Evolutionary conservation across 2,113 vertebrate species (phyloP).

Genomic region (Alethe diademata): DNA sequence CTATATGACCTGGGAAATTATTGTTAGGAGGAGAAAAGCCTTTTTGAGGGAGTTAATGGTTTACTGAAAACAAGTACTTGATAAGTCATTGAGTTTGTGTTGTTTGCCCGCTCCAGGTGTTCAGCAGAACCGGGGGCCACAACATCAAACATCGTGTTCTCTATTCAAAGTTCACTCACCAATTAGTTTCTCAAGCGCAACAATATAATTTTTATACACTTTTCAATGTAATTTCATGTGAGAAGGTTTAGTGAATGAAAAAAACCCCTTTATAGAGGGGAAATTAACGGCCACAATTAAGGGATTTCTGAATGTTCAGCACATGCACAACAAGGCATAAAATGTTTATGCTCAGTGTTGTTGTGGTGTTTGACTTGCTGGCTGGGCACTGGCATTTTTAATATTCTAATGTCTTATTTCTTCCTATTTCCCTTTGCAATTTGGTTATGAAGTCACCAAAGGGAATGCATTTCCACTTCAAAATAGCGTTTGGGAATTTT

Average conservation of each 20-base stretch:
- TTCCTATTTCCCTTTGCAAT: background rate
- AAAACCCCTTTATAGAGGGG: background rate
- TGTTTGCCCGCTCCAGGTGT: background rate
- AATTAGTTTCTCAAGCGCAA: background rate
- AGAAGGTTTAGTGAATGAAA: background rate
- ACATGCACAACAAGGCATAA: background rate
- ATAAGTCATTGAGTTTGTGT: background rate
- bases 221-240: background rate
- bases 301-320: background rate
- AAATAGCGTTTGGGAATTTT: background rate
- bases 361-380: background rate
- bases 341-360: background rate
- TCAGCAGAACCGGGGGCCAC: background rate
- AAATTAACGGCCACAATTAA: background rate
- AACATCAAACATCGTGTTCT: background rate
- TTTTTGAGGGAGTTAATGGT: constrained; percentile 17
- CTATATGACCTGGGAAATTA: background rate
- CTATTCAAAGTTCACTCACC: background rate
- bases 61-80: constrained; percentile 9
- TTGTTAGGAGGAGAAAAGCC: constrained; percentile 13
- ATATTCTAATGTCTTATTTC: background rate
- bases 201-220: background rate
- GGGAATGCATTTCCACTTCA: background rate
- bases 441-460: background rate
- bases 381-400: background rate